Conservation (phyloP, 2,797 vertebrate genomes). For the Denticeps clupeoides region DNA sequence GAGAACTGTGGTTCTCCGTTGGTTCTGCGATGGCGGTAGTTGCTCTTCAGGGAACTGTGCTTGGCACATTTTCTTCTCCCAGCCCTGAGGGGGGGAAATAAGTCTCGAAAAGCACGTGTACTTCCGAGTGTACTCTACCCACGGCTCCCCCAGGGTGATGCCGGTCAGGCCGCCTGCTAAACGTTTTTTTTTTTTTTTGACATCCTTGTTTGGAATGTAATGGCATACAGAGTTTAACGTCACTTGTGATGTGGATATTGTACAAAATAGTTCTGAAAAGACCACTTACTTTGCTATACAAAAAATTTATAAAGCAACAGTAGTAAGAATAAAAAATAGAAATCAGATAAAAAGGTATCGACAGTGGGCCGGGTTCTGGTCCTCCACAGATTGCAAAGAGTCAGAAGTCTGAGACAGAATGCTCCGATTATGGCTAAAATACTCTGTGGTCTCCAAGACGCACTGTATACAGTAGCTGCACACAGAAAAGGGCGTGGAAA, state of each 20-base stretch:
- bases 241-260: conserved; percentile 40
- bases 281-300: conserved; percentile 51
- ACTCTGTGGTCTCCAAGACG: conserved; percentile 32
- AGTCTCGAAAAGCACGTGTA: no score
- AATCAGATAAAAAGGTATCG: conserved; percentile 46
- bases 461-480: conserved; percentile 37
- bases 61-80: no score
- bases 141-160: conserved; percentile 18
- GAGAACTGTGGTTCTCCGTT: no score
- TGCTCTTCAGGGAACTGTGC: no score
- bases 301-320: conserved; percentile 55
- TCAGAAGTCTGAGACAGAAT: conserved; percentile 33
- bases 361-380: conserved; percentile 32
- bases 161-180: conserved; percentile 29
- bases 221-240: conserved; percentile 40
- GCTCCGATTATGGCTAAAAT: conserved; percentile 51
- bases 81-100: no score
- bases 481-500: conserved; percentile 35
- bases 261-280: conserved; percentile 52
- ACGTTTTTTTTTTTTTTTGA: no score
- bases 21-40: no score
- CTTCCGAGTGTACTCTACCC: conserved; percentile 10
- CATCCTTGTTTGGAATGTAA: conserved; percentile 55
- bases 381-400: conserved; percentile 27
- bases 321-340: conserved; percentile 44